Evolutionary conservation across 2,888 invertebrate genomes (phyloP), one percentile per base, ranked within the genome.

Genomic region (Phorcus lineatus): DNA sequence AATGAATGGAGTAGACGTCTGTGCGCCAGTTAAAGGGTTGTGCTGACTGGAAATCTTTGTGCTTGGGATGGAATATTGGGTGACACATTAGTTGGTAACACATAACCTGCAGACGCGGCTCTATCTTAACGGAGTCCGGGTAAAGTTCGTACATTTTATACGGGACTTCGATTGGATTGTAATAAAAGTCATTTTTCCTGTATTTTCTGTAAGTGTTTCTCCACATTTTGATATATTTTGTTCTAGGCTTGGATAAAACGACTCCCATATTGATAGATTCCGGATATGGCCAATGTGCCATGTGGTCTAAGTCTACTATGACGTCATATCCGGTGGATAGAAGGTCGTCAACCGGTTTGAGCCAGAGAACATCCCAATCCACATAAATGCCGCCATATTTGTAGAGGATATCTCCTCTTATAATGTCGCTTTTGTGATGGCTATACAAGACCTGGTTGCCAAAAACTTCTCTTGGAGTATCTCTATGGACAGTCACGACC

Each of bases 381-480:
- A 90, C 85, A 81, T 92, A 92, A n/a, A 92, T 88, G 6, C 92
- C 92, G 40, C 92, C 92, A 81, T 91, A 92, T 82, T 90, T 90
- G 22, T 90, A 86, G 80, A 92, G 85, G 28, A 91, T 84, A 40
- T 92, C 91, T 1, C 91, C 91, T 9, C 92, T 79, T 6, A 92
- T 88, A 7, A 92, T 83, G 81, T 92, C 92, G 80, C 91, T 91
- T 79, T 88, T 87, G 75, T 91, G 89, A 22, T 90, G 89, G 3
- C 82, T 83, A 81, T 89, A 90, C 54, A 86, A 80, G n/a, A 92
- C 85, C 16, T 77, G 31, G 6, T 87, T 86, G 19, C 90, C 90
- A 47, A 78, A 90, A 11, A 90, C 86, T n/a, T 79, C 17, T 0
- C 66, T 54, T 13, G 90, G 89, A 1, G 81, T 77, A 55, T 89